Percentiles rank a stretch among this genome's conserved stretches.
Conservation (phyloP, 2,113 vertebrate species). For the Cettia cetti region DNA sequence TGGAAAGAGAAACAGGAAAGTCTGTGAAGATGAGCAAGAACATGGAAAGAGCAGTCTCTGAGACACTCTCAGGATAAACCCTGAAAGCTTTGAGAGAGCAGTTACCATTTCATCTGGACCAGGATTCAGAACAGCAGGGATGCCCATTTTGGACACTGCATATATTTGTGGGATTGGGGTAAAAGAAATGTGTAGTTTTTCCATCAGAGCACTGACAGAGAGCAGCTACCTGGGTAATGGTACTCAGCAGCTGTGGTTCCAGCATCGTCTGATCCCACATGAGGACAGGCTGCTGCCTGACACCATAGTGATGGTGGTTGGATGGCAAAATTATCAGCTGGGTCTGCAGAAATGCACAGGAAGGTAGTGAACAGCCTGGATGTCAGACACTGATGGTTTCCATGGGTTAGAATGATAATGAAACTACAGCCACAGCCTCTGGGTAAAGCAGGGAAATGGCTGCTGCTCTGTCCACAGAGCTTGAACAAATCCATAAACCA, state of each 20-base stretch:
- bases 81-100: neutral
- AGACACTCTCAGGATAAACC: neutral
- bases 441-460: neutral
- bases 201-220: neutral
- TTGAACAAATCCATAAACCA: neutral
- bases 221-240: neutral
- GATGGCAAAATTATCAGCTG: neutral
- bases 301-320: neutral
- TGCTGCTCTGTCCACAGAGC: neutral
- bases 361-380: neutral
- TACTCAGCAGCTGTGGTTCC: neutral
- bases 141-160: neutral
- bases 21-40: neutral
- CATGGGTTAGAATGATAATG: neutral
- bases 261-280: neutral
- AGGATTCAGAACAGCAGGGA: neutral
- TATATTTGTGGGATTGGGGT: neutral
- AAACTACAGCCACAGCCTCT: neutral
- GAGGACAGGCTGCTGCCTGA: neutral
- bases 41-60: neutral
- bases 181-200: neutral
- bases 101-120: neutral
- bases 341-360: neutral
- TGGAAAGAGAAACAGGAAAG: neutral
- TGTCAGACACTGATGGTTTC: neutral